These are phyloP conservation scores for Cladopsammia gracilis DNA, from an alignment of 64 coral and sea anemone species.

Conservation along the genomic window DNA sequence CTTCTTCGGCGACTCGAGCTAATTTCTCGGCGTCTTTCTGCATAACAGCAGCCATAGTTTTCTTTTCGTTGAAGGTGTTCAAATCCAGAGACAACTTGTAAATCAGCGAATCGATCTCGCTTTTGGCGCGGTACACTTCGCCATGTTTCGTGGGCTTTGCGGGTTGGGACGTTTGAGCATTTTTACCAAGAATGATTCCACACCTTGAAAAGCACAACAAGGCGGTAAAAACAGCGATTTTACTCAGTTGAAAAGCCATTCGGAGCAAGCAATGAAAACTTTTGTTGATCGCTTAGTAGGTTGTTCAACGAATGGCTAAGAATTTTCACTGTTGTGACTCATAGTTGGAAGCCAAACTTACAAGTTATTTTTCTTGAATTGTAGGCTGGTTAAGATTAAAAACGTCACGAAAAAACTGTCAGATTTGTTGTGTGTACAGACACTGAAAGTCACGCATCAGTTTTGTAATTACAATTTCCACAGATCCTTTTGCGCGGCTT, in stretches of 20 bases:
- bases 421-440: no score
- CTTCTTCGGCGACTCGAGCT: not conserved
- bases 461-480: no score
- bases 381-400: no score
- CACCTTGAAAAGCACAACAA: not conserved
- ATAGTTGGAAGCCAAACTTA: not conserved
- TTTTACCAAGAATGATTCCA: not conserved
- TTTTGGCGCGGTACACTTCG: conserved; percentile 30
- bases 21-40: not conserved
- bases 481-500: no score
- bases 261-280: not conserved
- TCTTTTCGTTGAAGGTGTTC: conserved; percentile 12
- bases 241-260: not conserved
- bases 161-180: not conserved
- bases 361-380: conserved; percentile 13
- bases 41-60: not conserved
- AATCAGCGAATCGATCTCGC: conserved; percentile 32
- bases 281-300: not conserved
- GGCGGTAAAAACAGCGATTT: not conserved
- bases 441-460: no score
- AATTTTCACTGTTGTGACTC: no score
- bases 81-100: conserved; percentile 9
- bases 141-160: not conserved
- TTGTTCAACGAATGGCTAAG: no score
- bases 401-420: no score